Base-by-base conservation (phyloP, 1,140 invertebrate genomes). In the Euwallacea fornicatus region DNA sequence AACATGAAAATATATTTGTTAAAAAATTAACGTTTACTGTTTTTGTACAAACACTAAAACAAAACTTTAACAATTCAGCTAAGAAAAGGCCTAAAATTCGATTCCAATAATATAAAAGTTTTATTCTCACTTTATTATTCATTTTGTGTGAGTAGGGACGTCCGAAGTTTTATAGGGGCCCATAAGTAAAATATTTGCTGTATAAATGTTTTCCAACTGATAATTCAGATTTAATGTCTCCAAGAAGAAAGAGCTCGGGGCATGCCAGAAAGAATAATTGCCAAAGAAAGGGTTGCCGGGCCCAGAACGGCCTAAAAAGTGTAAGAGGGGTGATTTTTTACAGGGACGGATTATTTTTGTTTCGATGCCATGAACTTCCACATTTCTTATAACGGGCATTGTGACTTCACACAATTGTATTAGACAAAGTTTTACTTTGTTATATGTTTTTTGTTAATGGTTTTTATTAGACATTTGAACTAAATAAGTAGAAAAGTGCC, bases 191-290 rank as follows among this genome's bases (percentile, higher is more conserved):
- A 72, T 72, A 67, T 67, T 72, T 72, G 64, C 70, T 63, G 63
- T 72, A 72, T 72, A 72, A 72, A 72, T 72, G 64, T 72, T 72
- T 72, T 72, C 63, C 55, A 72, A 72, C 70, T 72, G 70, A 72
- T 72, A 72, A 72, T 72, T 72, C 70, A 72, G 70, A 72, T 72
- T 72, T 72, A 72, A 72, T 72, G 70, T 72, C 70, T 61, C 70
- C 70, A 60, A 63, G 64, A 67, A 67, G 63, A 67, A 72, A 72
- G 64, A 54, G 58, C 70, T 67, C n/a, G 63, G 58, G 63, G 63
- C 70, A 66, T 60, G 65, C 56, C 70, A 66, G 47, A 67, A 72
- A 72, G 70, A 72, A 72, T 72, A 72, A 72, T 72, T 72, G 64
- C 70, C n/a, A 72, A 66, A 67, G 70, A 72, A 72, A 72, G 70